Percentiles rank a stretch among this genome's conserved stretches.
Evolutionary conservation across 2,113 vertebrate genomes (phyloP).

Genomic region (Boulengeromyrus knoepffleri): DNA sequence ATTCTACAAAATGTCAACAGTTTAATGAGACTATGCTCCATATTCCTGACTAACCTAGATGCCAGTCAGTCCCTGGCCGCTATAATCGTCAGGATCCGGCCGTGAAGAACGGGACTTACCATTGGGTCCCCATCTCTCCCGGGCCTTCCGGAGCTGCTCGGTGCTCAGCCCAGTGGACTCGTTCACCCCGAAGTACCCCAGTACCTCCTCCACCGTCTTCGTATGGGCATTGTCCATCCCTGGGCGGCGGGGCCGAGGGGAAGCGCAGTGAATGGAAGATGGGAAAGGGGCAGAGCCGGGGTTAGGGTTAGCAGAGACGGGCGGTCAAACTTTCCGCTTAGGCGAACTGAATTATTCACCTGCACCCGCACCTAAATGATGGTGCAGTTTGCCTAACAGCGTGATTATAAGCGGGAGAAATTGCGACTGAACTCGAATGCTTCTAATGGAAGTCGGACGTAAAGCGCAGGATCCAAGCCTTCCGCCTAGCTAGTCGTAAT

Average conservation of each 20-base stretch:
- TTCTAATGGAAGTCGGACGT: not conserved
- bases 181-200: constrained; percentile 60
- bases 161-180: constrained; percentile 66
- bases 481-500: not conserved
- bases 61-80: not conserved
- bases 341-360: not conserved
- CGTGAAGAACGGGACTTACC: constrained; percentile 39
- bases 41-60: constrained; percentile 4
- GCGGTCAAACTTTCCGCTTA: not conserved
- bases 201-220: constrained; percentile 68
- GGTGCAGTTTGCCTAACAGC: not conserved
- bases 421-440: not conserved
- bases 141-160: constrained; percentile 65
- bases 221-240: constrained; percentile 72
- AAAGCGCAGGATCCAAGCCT: not conserved
- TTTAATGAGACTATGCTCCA: not conserved
- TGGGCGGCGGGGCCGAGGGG: constrained; percentile 11
- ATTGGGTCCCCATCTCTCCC: constrained; percentile 64
- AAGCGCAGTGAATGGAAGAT: not conserved
- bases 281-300: not conserved
- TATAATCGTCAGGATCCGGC: not conserved
- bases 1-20: not conserved
- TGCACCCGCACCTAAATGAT: not conserved
- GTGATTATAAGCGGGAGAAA: not conserved
- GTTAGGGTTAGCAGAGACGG: not conserved